Evolutionary conservation across 2,888 invertebrate genomes (phyloP).

Genomic region (Apotomis betuletana): DNA sequence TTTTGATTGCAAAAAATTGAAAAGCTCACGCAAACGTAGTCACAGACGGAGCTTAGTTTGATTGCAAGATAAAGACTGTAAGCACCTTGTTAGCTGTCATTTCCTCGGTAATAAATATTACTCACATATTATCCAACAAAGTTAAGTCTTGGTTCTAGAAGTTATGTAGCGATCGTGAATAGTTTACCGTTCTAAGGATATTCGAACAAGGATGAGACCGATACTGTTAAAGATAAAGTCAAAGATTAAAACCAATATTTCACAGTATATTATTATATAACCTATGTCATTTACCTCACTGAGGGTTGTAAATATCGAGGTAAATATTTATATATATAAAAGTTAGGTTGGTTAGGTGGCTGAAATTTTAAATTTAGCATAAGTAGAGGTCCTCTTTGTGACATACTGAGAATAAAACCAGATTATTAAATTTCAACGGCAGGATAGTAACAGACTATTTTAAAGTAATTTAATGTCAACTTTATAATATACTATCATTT

Average conservation of each 20-base stretch:
- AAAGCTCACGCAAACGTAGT: too few relatives aligned
- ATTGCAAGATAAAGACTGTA: background rate
- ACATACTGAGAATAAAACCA: too few relatives aligned
- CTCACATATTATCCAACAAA: constrained; percentile 13
- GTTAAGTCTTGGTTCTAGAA: constrained; percentile 19
- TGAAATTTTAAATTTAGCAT: too few relatives aligned
- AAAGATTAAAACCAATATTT: constrained; percentile 7
- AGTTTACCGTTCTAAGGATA: constrained; percentile 19
- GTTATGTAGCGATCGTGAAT: constrained; percentile 27
- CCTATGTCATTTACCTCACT: background rate
- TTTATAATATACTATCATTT: too few relatives aligned
- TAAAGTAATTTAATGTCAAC: too few relatives aligned
- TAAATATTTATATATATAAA: too few relatives aligned
- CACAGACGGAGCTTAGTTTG: background rate
- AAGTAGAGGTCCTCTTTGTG: too few relatives aligned
- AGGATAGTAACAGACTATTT: too few relatives aligned
- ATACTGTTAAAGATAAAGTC: constrained; percentile 24
- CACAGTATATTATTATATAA: background rate
- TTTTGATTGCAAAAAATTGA: too few relatives aligned
- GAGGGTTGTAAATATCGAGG: background rate
- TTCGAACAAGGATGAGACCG: constrained; percentile 22
- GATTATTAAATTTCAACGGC: too few relatives aligned
- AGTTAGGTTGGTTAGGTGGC: too few relatives aligned
- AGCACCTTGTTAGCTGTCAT: constrained; percentile 13
- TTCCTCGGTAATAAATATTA: constrained; percentile 36